These are phyloP conservation scores for Stenopsyche tienmushanensis DNA, from an alignment of 1,140 invertebrate genomes.

Conservation along the genomic window DNA sequence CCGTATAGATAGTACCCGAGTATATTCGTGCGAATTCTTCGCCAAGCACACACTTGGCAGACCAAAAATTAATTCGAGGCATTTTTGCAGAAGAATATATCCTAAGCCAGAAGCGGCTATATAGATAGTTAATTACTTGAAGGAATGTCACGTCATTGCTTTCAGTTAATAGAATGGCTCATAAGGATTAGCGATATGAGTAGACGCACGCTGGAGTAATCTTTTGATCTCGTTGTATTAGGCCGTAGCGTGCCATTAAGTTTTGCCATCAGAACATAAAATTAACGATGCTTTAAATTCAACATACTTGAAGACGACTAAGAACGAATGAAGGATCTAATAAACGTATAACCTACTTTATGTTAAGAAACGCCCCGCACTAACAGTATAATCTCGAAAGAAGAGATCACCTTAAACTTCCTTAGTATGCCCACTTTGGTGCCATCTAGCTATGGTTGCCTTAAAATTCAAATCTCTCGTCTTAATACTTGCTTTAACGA, in stretches of 20 bases:
- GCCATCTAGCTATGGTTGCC: too few relatives aligned
- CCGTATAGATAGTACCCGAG: too few relatives aligned
- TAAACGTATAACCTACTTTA: too few relatives aligned
- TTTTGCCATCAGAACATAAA: constrained; percentile 18
- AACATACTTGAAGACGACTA: constrained; percentile 14
- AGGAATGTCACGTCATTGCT: not conserved
- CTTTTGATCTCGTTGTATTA: constrained; percentile 5
- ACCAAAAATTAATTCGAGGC: not conserved
- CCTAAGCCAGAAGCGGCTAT: not conserved
- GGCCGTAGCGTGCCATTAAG: constrained; percentile 7
- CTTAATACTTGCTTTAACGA: too few relatives aligned
- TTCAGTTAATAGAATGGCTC: not conserved
- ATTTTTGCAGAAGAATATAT: not conserved
- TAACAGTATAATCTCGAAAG: not conserved
- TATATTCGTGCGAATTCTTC: too few relatives aligned
- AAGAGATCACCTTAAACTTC: not conserved
- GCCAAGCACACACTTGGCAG: not conserved
- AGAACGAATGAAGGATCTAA: not conserved
- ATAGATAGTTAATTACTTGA: too few relatives aligned
- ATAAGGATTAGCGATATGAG: not conserved
- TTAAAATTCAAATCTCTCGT: too few relatives aligned
- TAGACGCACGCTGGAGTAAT: not conserved
- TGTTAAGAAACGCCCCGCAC: too few relatives aligned
- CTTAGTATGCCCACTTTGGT: too few relatives aligned
- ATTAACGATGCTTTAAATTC: constrained; percentile 39